Conservation (phyloP, 2,888 invertebrate species). For the Colostygia pectinataria region DNA sequence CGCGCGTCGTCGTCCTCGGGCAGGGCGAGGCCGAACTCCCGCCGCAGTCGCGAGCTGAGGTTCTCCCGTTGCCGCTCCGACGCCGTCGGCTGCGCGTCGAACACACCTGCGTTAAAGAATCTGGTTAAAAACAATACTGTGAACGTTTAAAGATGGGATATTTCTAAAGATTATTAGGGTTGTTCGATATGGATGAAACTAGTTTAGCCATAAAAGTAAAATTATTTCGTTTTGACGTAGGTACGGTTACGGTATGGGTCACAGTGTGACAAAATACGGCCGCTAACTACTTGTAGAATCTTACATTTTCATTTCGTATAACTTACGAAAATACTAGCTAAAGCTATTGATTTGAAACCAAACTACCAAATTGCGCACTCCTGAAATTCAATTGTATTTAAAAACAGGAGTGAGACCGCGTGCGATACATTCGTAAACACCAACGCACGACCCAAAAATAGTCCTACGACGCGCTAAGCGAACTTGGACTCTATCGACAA, state of each 20-base stretch:
- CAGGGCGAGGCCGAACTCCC: slow-evolving; percentile 90
- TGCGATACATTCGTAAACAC: slow-evolving; percentile 3
- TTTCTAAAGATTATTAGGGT: too few species aligned
- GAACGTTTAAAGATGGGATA: too few species aligned
- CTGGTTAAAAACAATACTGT: slow-evolving; percentile 36
- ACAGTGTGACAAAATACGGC: too few species aligned
- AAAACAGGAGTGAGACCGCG: slow-evolving; percentile 5
- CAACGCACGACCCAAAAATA: slow-evolving; percentile 15
- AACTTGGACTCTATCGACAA: slow-evolving; percentile 7
- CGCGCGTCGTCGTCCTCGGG: slow-evolving; percentile 86
- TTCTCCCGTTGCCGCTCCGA: slow-evolving; percentile 94
- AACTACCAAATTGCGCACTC: background rate
- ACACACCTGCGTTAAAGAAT: slow-evolving; percentile 86
- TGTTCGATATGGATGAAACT: too few species aligned
- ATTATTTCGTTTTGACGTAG: too few species aligned
- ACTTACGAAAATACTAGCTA: too few species aligned
- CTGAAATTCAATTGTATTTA: slow-evolving; percentile 17
- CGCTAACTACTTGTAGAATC: too few species aligned
- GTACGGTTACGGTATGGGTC: too few species aligned
- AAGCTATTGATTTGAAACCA: too few species aligned
- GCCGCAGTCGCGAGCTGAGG: slow-evolving; percentile 91
- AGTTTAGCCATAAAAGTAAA: too few species aligned
- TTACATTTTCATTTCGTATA: too few species aligned
- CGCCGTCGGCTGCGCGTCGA: slow-evolving; percentile 92
- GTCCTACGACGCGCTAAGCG: slow-evolving; percentile 5